A percentile compares a stretch with the other conserved stretches of the same genome.
phyloP scores from a whole-genome alignment of 2,888 invertebrate species.

The Graphium colonna region DNA sequence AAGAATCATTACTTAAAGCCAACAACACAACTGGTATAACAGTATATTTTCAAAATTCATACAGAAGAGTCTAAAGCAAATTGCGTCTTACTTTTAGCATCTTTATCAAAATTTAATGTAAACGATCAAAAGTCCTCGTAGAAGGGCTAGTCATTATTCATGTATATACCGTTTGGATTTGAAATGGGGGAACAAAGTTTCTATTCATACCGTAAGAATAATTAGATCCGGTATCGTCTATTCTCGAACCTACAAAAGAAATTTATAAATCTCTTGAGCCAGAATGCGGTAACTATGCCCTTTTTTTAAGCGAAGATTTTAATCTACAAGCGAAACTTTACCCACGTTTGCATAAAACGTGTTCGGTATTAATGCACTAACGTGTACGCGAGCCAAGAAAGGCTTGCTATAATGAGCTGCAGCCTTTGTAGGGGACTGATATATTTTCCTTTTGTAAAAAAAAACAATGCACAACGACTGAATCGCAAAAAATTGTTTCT shows the following conservation, averaged over 20 bases:
- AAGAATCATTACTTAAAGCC: no score
- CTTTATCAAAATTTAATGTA: no score
- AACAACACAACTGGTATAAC: no score
- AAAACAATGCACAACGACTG: conserved; percentile 20
- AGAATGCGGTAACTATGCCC: background rate
- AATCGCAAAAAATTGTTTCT: conserved; percentile 22
- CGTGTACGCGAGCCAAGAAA: conserved; percentile 21
- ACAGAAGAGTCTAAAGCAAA: no score
- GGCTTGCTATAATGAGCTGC: conserved; percentile 22
- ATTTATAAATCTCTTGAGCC: background rate
- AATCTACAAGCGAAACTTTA: background rate
- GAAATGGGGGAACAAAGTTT: no score
- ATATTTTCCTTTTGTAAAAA: conserved; percentile 23
- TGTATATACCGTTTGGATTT: no score
- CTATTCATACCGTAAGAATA: background rate
- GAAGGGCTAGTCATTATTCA: no score
- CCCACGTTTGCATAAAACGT: conserved; percentile 9
- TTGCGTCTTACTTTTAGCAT: no score
- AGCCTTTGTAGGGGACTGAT: conserved; percentile 21
- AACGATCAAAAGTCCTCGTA: no score
- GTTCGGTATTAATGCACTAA: conserved; percentile 15
- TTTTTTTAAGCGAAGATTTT: background rate
- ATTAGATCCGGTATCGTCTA: background rate
- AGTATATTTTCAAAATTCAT: no score
- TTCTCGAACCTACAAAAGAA: background rate